Conservation (phyloP, 1,140 invertebrate genomes). For the Atopsyche davidsoni region DNA sequence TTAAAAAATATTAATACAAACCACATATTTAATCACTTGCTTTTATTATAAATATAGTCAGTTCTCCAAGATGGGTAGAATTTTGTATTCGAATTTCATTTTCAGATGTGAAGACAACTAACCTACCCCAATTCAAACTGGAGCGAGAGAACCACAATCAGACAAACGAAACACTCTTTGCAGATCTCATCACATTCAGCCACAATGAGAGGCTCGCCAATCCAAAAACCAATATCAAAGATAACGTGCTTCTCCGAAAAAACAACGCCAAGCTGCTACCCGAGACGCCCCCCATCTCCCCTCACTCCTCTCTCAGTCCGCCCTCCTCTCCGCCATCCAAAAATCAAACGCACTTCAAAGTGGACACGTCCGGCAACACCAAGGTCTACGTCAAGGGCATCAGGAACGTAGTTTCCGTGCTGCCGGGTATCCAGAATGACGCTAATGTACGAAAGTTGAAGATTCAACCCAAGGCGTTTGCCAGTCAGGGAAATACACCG, state of each 20-base stretch:
- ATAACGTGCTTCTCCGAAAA: background rate
- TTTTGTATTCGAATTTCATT: background rate
- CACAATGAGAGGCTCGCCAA: background rate
- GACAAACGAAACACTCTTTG: constrained; percentile 4
- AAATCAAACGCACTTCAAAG: no score
- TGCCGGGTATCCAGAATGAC: background rate
- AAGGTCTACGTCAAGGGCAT: constrained; percentile 1
- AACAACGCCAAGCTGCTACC: constrained; percentile 4
- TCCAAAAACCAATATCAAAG: background rate
- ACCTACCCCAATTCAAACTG: constrained; percentile 22
- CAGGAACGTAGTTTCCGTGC: background rate
- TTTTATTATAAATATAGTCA: no score
- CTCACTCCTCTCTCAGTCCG: constrained; percentile 19
- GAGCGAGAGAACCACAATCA: constrained; percentile 18
- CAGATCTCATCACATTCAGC: background rate
- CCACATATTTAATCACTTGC: no score
- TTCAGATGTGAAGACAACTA: constrained; percentile 7
- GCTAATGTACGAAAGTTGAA: constrained; percentile 21
- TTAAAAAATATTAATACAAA: no score
- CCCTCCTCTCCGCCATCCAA: constrained; percentile 23
- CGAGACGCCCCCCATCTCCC: constrained; percentile 25
- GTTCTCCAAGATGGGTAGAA: no score
- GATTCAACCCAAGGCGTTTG: constrained; percentile 27
- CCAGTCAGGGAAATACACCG: background rate
- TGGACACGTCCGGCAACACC: background rate